Conservation (phyloP, 2,797 vertebrate genomes). For the Acanthornis magna region DNA sequence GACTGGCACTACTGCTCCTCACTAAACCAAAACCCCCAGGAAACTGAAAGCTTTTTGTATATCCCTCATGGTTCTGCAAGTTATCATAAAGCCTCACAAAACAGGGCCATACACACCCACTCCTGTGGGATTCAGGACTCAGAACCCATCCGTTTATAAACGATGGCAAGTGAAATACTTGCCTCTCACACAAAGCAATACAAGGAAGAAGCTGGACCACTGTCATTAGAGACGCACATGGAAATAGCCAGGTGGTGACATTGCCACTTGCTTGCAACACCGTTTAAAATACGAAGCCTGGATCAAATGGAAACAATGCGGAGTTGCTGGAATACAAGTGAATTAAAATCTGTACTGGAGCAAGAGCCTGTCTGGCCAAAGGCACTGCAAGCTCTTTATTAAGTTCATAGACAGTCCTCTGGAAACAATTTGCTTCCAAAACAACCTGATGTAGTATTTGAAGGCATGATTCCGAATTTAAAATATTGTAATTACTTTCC, state of each 20-base stretch:
- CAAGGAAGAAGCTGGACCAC: not conserved
- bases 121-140: accelerated
- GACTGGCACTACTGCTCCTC: not conserved
- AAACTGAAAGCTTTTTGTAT: not conserved
- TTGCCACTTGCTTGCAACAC: not conserved
- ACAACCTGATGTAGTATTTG: not conserved
- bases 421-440: not conserved
- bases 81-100: not conserved
- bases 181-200: not conserved
- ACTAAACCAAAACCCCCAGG: not conserved
- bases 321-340: not conserved
- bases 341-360: not conserved
- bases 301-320: not conserved
- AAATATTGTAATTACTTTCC: not conserved
- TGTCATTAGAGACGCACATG: not conserved
- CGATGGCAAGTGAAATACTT: accelerated
- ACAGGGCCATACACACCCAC: not conserved
- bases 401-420: not conserved
- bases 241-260: not conserved
- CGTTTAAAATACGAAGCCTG: not conserved
- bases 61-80: not conserved
- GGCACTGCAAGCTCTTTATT: not conserved
- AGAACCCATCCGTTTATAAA: not conserved
- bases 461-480: not conserved
- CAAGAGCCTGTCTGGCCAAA: not conserved